These are phyloP conservation scores for Frankliniella intonsa DNA, from an alignment of 2,888 invertebrate genomes.

Conservation along the genomic window DNA sequence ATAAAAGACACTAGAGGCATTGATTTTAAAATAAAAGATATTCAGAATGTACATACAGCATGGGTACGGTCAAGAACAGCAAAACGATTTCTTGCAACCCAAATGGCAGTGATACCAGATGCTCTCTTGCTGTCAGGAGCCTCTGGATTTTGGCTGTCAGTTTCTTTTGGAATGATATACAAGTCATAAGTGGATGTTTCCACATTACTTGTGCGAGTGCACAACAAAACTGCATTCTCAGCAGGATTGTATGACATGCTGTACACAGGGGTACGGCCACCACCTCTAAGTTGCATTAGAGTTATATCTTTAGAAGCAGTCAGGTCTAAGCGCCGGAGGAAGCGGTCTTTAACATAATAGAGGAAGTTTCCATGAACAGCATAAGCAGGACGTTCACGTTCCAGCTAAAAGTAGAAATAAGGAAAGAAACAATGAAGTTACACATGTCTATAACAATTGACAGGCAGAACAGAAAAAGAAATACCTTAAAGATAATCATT, in stretches of 20 bases:
- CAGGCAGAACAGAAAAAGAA: background rate
- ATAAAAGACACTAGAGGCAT: no score
- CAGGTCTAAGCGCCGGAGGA: slow-evolving; percentile 86
- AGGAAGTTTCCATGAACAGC: slow-evolving; percentile 88
- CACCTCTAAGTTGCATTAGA: slow-evolving; percentile 85
- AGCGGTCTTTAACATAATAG: slow-evolving; percentile 94
- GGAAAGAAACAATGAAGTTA: background rate
- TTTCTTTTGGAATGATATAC: slow-evolving; percentile 78
- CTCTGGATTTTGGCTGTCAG: slow-evolving; percentile 50
- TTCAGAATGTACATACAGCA: slow-evolving; percentile 48
- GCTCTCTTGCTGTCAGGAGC: slow-evolving; percentile 73
- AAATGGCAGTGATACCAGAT: slow-evolving; percentile 85
- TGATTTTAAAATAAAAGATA: background rate
- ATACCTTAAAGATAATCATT: slow-evolving; percentile 77
- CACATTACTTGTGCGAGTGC: slow-evolving; percentile 70
- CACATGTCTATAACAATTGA: no score
- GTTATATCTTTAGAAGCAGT: slow-evolving; percentile 87
- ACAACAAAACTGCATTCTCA: slow-evolving; percentile 88
- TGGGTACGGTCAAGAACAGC: slow-evolving; percentile 93
- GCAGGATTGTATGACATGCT: slow-evolving; percentile 97
- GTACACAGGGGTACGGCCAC: slow-evolving; percentile 42
- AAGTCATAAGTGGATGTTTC: slow-evolving; percentile 94
- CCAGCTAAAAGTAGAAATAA: slow-evolving; percentile 51
- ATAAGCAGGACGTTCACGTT: slow-evolving; percentile 93
- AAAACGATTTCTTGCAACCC: slow-evolving; percentile 96